Conservation (phyloP, 2,113 vertebrate species). For the Myrmophylax atrothorax region DNA sequence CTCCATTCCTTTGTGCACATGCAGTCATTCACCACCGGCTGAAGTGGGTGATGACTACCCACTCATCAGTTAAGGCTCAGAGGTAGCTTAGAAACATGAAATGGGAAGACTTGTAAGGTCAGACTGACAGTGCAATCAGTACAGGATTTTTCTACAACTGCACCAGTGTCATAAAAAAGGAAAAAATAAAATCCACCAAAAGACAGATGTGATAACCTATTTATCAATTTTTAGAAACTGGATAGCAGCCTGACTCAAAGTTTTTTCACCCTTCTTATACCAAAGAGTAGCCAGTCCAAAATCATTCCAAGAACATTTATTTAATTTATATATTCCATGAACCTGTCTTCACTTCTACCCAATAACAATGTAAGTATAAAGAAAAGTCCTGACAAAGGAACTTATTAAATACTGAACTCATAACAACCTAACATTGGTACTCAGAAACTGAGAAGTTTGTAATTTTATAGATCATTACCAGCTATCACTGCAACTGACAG, state of each 20-base stretch:
- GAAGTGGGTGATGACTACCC: not conserved
- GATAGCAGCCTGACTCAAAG: not conserved
- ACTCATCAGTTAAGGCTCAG: not conserved
- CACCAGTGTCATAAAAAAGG: not conserved
- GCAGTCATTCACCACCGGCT: fast-evolving
- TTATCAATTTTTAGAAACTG: not conserved
- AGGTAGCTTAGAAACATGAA: not conserved
- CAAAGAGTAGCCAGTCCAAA: not conserved
- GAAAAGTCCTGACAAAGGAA: not conserved
- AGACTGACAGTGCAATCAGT: not conserved
- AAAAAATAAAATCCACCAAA: not conserved
- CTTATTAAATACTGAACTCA: not conserved
- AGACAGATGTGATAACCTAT: not conserved
- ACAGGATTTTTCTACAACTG: not conserved
- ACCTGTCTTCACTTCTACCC: not conserved
- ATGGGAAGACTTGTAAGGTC: not conserved
- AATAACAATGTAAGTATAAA: not conserved
- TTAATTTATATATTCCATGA: not conserved
- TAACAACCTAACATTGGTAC: not conserved
- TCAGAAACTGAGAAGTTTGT: not conserved
- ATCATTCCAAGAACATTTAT: not conserved
- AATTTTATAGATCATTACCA: not conserved
- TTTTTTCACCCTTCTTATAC: not conserved
- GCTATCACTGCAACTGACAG: not conserved
- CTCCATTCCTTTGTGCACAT: not conserved